Base-by-base conservation (phyloP, 2,113 vertebrate species). In the Limnothrissa miodon region DNA sequence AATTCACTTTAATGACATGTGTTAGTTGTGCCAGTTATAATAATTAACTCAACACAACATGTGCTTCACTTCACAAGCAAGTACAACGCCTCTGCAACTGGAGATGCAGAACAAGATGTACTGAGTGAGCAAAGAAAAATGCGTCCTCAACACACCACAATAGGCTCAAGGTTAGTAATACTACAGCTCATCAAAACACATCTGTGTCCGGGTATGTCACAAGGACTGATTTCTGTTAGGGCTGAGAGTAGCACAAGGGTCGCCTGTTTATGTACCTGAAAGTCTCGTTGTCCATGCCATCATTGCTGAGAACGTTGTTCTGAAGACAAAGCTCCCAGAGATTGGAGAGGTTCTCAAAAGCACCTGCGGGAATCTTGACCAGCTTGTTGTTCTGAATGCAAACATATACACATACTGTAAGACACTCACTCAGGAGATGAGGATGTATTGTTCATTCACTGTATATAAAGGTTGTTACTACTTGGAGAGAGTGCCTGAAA, bases 311-410 rank as follows among this genome's bases (percentile, higher is more conserved):
- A 62, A 95, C 94, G 89, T 99, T 99, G 90, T 98, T 97, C 92
- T 99, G 98, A 53, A 99, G 91, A 89, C 99, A 98, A 15, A 99
- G 92, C 89, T 99, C 98, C 21, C 98, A 93, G 36, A 99, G 95
- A 78, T 95, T 94, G 2, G 88, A 87, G 59, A 99, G 94, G 39
- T 94, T 94, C 8, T 94, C 95, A 89, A 99, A 98, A 23, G 96
- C 97, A 42, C 96, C 97, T 5, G 90, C 86, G 5, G 98, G 97
- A 85, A 99, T 98, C 93, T 97, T 96, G 92, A 98, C 97, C 85
- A 99, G 90, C 85, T 95, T 98, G 92, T 99, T 99, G 90, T 95
- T 98, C 98, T 99, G 89, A 1, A 44, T 53, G 80, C 74, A 39
- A 59, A 80, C 23, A 78, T 21, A 44, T n/a, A 51, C 70, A 62